Evolutionary conservation across 92 coral and sea anemone genomes (phyloP), one percentile per base, ranked within the genome.

Genomic region (Porites cylindrica): DNA sequence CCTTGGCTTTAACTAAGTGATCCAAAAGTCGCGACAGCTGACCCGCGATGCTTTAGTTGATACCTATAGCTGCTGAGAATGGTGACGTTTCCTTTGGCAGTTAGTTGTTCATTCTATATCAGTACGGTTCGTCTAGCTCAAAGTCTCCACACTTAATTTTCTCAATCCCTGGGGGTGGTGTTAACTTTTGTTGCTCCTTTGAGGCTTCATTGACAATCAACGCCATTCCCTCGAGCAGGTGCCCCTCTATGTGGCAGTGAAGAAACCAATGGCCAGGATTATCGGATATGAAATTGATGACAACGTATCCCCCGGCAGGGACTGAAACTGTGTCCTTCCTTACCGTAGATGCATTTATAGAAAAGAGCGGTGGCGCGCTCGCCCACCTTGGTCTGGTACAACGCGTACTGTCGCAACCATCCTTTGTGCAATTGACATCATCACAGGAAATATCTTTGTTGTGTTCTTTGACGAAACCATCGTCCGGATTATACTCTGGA

Each of bases 221-320:
- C 0, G 83, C 94, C 94, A 91, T 91, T 54, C 94, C 94, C 63
- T 73, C 83, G 14, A 75, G 29, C 21, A 70, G 88, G 67, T 91
- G 94, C 32, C 38, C 69, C 2, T 89, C 94, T 68, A 91, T 86
- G 81, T 88, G 94, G 73, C 92, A 88, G 47, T 38, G 47, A 38
- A 38, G 47, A 38, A 38, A 38, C 47, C 47, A 38, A 38, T 38
- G 47, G 47, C 66, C 88, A 91, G 61, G 18, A 90, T 87, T 38
- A 38, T 38, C 47, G 47, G 47, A 38, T 38, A 38, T 38, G 47
- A 38, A 38, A 38, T 4, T 38, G 47, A 38, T 38, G 47, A 38
- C 47, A 38, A 38, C 47, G 47, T 38, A 38, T 38, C 47, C 47
- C 47, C 47, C 47, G 47, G 47, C 47, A 38, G 47, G 47, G 47